phyloP scores from a whole-genome alignment of 2,113 vertebrate genomes.

The Brachirus orientalis region DNA sequence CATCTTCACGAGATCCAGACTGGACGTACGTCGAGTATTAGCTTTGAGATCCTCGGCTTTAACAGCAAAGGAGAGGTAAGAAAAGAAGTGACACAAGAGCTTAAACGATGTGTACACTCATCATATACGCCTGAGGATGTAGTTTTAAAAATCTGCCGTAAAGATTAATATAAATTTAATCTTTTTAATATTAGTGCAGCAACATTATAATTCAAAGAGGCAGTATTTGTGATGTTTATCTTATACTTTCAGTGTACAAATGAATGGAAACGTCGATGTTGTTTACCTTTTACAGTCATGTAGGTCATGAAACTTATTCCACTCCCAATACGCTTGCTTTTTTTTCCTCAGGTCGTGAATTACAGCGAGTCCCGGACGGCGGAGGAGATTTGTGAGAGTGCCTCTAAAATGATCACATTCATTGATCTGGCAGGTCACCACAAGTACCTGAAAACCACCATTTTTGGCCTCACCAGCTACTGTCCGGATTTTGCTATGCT shows the following conservation, averaged over 20 bases:
- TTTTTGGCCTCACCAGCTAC: conserved; percentile 98
- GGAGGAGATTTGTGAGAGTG: conserved; percentile 97
- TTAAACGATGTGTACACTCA: too few species aligned
- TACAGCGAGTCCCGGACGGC: conserved; percentile 98
- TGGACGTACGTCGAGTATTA: conserved; percentile 97
- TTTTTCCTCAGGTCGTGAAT: conserved; percentile 91
- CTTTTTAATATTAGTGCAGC: too few species aligned
- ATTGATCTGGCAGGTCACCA: conserved; percentile 98
- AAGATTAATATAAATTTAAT: too few species aligned
- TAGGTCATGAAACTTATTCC: too few species aligned
- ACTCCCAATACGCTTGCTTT: too few species aligned
- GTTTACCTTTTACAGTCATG: not conserved
- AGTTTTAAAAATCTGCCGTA: too few species aligned
- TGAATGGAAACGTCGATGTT: too few species aligned
- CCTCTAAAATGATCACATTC: conserved; percentile 99
- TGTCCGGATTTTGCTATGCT: conserved; percentile 99
- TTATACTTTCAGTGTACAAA: too few species aligned
- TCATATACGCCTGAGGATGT: too few species aligned
- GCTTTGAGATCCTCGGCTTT: conserved; percentile 98
- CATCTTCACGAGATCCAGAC: conserved; percentile 99
- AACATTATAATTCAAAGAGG: too few species aligned
- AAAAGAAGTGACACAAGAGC: not conserved
- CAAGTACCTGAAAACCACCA: conserved; percentile 98
- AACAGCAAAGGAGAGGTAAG: conserved; percentile 97
- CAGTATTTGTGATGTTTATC: not conserved